A percentile compares a stretch with the other conserved stretches of the same genome.
These are phyloP conservation scores for Rhabdomys pumilio DNA, from an alignment of 2,797 vertebrate genomes.

Conservation along the genomic window DNA sequence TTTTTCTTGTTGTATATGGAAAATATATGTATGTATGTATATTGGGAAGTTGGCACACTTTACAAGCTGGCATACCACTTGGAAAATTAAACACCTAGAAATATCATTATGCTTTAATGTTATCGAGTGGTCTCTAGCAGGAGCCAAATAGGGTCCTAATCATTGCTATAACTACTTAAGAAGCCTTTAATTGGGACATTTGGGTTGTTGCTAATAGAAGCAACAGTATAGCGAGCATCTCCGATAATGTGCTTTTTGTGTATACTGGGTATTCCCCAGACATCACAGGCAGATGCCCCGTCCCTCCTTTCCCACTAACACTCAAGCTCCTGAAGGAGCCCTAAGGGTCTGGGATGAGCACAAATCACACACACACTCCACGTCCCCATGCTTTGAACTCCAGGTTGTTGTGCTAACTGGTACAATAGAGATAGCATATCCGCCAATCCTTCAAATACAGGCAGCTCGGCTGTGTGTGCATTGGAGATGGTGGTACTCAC, in stretches of 20 bases:
- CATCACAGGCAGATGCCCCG: neutral
- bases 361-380: neutral
- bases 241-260: neutral
- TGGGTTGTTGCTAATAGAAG: neutral
- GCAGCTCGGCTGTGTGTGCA: neutral
- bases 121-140: neutral
- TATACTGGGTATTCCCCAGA: neutral
- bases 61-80: neutral
- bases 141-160: neutral
- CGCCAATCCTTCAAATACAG: neutral
- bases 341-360: neutral
- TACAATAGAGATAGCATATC: neutral
- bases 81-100: neutral
- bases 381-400: neutral
- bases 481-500: neutral
- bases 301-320: neutral
- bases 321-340: neutral
- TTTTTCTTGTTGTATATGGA: neutral
- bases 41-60: neutral
- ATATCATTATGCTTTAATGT: neutral
- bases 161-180: neutral
- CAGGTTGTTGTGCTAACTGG: rapidly evolving
- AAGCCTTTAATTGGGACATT: neutral
- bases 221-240: neutral
- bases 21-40: neutral